Percentiles rank a stretch among this genome's conserved stretches.
phyloP scores from a whole-genome alignment of 2,888 invertebrate genomes.

The Chymomyza caudatula region DNA sequence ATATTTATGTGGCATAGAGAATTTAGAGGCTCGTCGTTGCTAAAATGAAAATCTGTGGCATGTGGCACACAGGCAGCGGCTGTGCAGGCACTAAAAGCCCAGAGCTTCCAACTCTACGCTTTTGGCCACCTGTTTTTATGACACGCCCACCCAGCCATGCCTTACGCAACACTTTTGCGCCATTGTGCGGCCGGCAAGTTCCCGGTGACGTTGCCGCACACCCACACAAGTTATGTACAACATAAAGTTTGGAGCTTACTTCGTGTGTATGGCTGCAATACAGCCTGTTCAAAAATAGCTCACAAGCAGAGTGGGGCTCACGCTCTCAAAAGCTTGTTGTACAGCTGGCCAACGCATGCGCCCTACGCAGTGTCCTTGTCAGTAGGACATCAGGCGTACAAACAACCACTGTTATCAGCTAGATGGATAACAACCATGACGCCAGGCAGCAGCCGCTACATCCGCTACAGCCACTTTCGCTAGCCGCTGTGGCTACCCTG shows the following conservation, averaged over 20 bases:
- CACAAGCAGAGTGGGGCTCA: not conserved
- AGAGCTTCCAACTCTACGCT: not conserved
- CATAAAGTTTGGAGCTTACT: not conserved
- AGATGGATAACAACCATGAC: not conserved
- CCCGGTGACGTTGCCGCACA: not conserved
- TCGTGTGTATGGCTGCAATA: not conserved
- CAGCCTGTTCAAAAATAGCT: not conserved
- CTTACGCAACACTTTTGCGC: no score
- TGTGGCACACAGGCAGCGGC: not conserved
- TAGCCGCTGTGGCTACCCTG: not conserved
- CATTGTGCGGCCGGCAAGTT: not conserved
- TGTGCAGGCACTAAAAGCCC: not conserved
- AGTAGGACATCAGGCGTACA: not conserved
- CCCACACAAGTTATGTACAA: not conserved
- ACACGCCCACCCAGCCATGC: constrained; percentile 14
- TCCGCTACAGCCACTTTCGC: not conserved
- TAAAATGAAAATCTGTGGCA: not conserved
- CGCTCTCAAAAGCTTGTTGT: not conserved
- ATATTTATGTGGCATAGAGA: constrained; percentile 17
- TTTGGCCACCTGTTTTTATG: constrained; percentile 40
- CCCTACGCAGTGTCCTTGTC: not conserved
- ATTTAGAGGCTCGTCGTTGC: constrained; percentile 39
- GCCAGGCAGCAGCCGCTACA: not conserved
- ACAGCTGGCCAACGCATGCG: not conserved
- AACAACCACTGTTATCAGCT: not conserved